Conservation (phyloP, 2,888 invertebrate species). For the Eilema sororculum region DNA sequence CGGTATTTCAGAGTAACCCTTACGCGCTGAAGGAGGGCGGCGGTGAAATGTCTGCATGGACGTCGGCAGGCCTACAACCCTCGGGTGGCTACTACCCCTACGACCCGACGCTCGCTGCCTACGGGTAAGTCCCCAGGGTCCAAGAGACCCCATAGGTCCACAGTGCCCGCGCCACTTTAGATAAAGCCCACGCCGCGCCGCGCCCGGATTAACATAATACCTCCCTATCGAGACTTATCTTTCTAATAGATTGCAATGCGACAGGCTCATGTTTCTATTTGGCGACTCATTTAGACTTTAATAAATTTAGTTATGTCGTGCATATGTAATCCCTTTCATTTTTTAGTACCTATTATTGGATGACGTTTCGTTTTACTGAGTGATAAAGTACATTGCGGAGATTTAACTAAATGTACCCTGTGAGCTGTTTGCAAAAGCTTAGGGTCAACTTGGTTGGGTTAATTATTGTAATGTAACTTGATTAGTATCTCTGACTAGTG, state of each 20-base stretch:
- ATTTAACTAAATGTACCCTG: slow-evolving; percentile 37
- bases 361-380: slow-evolving; percentile 66
- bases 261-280: slow-evolving; percentile 82
- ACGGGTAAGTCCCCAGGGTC: slow-evolving; percentile 92
- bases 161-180: slow-evolving; percentile 78
- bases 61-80: slow-evolving; percentile 95
- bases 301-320: slow-evolving; percentile 76
- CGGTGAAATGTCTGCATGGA: slow-evolving; percentile 97
- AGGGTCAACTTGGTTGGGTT: slow-evolving; percentile 24
- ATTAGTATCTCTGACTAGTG: slow-evolving; percentile 23
- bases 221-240: slow-evolving; percentile 81
- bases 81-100: slow-evolving; percentile 97
- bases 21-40: slow-evolving; percentile 95
- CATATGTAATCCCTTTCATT: slow-evolving; percentile 67
- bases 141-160: slow-evolving; percentile 69
- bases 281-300: slow-evolving; percentile 77
- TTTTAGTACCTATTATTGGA: slow-evolving; percentile 58
- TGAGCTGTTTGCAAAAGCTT: slow-evolving; percentile 16
- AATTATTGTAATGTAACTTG: slow-evolving; percentile 34
- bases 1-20: slow-evolving; percentile 93
- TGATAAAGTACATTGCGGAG: slow-evolving; percentile 51
- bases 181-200: slow-evolving; percentile 79
- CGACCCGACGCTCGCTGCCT: slow-evolving; percentile 96
- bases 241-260: slow-evolving; percentile 84
- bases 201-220: slow-evolving; percentile 81